Conservation (phyloP, 2,113 vertebrate genomes). For the Sialia sialis region DNA sequence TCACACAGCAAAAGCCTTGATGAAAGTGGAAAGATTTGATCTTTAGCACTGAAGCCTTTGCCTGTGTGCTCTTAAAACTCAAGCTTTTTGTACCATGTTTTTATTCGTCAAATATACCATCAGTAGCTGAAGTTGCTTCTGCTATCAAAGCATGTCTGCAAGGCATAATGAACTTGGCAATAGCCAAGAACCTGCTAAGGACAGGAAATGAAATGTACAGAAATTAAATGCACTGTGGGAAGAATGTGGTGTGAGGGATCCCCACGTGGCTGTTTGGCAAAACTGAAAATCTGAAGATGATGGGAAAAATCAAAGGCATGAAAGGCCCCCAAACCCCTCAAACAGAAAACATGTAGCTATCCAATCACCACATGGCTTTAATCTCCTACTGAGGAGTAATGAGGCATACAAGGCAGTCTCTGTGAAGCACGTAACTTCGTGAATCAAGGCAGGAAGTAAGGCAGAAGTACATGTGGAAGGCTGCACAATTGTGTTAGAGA, state of each 20-base stretch:
- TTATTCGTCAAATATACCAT: conserved; percentile 2
- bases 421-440: neutral
- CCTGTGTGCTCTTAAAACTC: neutral
- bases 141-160: neutral
- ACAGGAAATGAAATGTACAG: neutral
- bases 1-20: conserved; percentile 48
- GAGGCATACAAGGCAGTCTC: neutral
- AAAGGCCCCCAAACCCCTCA: neutral
- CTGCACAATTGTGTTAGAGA: neutral
- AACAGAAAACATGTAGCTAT: neutral
- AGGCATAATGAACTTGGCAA: neutral
- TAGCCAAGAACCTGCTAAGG: neutral
- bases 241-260: neutral
- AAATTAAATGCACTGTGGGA: neutral
- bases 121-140: neutral
- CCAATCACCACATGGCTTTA: neutral
- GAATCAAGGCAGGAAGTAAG: too few species aligned
- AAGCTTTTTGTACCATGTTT: neutral
- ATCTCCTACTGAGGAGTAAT: neutral
- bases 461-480: neutral
- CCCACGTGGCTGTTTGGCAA: neutral
- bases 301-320: neutral
- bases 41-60: conserved; percentile 9
- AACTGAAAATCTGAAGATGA: neutral
- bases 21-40: conserved; percentile 53